phyloP scores from a whole-genome alignment of 2,797 vertebrate species.

The Lacerta agilis region DNA sequence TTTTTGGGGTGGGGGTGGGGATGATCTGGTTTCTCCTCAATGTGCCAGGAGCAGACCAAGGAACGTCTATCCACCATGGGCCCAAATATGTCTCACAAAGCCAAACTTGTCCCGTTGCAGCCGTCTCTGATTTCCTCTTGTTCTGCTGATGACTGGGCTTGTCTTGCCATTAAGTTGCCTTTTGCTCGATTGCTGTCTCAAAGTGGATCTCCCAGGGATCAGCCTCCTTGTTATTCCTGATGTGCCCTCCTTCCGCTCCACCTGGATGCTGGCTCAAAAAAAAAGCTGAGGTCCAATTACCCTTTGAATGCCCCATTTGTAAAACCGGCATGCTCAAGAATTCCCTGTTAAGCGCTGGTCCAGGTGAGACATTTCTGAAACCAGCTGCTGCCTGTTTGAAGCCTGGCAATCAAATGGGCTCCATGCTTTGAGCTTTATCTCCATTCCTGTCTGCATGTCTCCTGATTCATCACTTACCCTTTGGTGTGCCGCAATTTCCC shows the following conservation, averaged over 20 bases:
- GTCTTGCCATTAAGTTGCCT: background rate
- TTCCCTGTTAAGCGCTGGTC: background rate
- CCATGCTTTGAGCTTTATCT: too few species aligned
- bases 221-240: background rate
- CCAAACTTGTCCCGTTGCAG: background rate
- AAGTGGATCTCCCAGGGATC: background rate
- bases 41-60: background rate
- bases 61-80: fast-evolving
- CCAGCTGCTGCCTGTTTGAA: background rate
- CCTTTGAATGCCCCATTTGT: background rate
- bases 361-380: background rate
- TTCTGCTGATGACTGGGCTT: background rate
- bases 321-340: background rate
- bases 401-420: background rate
- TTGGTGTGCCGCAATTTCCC: background rate
- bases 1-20: too few species aligned
- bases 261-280: background rate
- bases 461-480: background rate
- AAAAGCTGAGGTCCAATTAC: background rate
- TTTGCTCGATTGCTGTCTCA: background rate
- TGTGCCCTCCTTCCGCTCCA: background rate
- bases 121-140: background rate
- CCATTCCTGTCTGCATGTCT: background rate
- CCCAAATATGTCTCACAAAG: background rate
- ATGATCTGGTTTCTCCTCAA: background rate